Conservation (phyloP, 2,797 vertebrate genomes). For the Cryptoprocta ferox region DNA sequence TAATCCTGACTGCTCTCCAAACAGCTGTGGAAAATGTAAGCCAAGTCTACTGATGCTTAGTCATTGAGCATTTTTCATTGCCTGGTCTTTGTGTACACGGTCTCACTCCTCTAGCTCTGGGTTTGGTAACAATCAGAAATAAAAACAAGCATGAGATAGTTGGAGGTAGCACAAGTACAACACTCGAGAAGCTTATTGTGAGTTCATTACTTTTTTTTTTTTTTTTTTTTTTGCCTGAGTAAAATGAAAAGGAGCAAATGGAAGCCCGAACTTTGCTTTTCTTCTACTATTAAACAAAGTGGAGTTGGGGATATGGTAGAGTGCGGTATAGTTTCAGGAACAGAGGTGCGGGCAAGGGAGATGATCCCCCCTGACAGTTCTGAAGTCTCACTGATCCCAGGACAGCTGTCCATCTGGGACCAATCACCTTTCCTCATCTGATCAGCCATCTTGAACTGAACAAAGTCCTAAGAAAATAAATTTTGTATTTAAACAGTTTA, state of each 20-base stretch:
- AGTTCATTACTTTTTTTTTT: neutral
- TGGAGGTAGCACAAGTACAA: neutral
- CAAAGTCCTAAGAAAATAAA: neutral
- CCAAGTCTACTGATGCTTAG: neutral
- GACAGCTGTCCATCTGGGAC: neutral
- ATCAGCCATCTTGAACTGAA: neutral
- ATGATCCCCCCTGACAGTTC: neutral
- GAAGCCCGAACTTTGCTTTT: neutral
- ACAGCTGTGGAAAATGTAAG: neutral
- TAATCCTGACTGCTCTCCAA: neutral
- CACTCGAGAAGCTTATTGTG: neutral
- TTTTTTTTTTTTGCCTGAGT: neutral
- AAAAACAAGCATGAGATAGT: neutral
- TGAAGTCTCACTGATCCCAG: neutral
- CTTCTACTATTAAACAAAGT: neutral
- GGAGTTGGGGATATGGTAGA: no score
- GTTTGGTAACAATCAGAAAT: neutral
- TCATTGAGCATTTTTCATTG: neutral
- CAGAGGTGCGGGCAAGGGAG: neutral
- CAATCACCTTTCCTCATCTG: neutral
- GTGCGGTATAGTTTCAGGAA: neutral
- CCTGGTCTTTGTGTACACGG: rapidly evolving
- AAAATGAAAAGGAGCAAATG: no score
- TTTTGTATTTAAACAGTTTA: neutral
- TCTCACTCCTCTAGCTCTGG: neutral